Base-by-base conservation (phyloP, 1,140 invertebrate species). In the Euwallacea similis region DNA sequence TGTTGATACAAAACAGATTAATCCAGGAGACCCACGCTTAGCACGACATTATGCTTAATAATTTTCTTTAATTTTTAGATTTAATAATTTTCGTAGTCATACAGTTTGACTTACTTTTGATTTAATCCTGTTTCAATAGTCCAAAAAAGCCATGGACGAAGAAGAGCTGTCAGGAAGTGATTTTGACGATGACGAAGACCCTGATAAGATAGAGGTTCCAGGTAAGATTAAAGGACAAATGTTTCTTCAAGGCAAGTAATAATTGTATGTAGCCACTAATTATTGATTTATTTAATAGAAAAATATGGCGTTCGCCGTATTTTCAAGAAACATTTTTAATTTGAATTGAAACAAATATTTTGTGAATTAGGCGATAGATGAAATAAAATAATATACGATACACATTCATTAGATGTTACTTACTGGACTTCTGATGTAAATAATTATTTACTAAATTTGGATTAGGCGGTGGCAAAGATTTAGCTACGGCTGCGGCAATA, bases 191-290 rank as follows among this genome's bases (percentile, higher is more conserved):
- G 91, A 94, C 82, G 92, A 93, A 75, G 93, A 95, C 87, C 93
- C 93, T 67, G 93, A 95, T 81, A 93, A 92, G 84, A 92, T 93
- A 82, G 90, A 94, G 88, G 91, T 95, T 47, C 92, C 92, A 81
- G 92, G 92, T 93, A 82, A 81, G 78, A 50, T 33, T 4, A 33
- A 33, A 50, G 13, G 6, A 6, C 46, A 50, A 50, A 50, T 7
- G 13, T 50, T 11, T 50, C 6, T 50, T 50, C 9, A 50, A 13
- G 46, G 4, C 21, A 33, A 33, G 21, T 2, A 33, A 33, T 33
- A 4, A 33, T 4, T 33, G 21, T 4, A 33, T 33, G 21, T 33
- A 4, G 4, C 21, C 21, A 33, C 21, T 33, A 33, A 33, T 33
- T 33, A 33, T 33, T 33, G 21, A 33, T 33, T 33, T 33, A 4